Base-by-base conservation (phyloP, 2,113 vertebrate genomes). In the Furnarius figulus region DNA sequence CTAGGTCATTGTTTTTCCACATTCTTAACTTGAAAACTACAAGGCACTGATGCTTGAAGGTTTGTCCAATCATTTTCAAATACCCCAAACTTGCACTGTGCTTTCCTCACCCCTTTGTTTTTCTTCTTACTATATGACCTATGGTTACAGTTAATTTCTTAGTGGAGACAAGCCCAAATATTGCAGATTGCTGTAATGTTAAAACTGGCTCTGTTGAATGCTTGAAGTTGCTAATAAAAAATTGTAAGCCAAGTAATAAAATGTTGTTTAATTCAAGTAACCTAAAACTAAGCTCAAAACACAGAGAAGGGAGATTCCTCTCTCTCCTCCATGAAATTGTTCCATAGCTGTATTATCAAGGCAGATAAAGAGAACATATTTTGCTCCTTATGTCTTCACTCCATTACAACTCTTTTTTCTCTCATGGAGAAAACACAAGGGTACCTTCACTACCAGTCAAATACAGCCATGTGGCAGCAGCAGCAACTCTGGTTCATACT, bases 211-310 rank as follows among this genome's bases (percentile, higher is more conserved):
- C 72, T 61, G 72, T 11, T 44, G 61, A 95, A 70, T 5, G 9
- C 39, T 35, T 91, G 59, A 90, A 82, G 61, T 58, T 89, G 46
- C 59, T 88, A 90, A 80, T 77, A 94, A 96, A 97, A 95, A 86
- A 71, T 44, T 46, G 44, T 83, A 93, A 94, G 68, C 68, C 79
- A 68, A 86, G 63, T 44, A 84, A 88, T 90, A 93, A 97, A 93
- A 92, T 33, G 83, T 77, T 88, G 42, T 93, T 96, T 91, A 78
- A 94, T 85, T 63, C 7, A 0, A 90, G 75, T 84, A 93, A 94
- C 35, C 28, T 74, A 94, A 91, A 86, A 72, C 75, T 61, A 88
- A 94, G 76, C 59, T 90, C 23, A 88, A 86, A 94, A 84, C 27
- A 67, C 17, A 88, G 61, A 75, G 35, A 65, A 90, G 68, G 33